These are phyloP conservation scores for Spatula versicolor DNA, from an alignment of 2,797 vertebrate species.

Conservation along the genomic window DNA sequence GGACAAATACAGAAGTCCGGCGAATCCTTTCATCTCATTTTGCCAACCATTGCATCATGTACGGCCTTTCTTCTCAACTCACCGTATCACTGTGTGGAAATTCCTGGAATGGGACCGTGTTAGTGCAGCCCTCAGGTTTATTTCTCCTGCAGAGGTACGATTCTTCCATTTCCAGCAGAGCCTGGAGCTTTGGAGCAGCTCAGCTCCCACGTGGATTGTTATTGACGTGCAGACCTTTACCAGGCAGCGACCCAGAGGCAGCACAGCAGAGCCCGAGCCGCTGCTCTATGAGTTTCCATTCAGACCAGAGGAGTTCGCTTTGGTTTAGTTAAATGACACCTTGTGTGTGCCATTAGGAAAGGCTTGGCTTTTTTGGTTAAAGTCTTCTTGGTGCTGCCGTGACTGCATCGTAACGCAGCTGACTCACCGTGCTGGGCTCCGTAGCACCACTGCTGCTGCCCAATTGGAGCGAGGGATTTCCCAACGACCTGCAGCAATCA, in stretches of 20 bases:
- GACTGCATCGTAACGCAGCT: neutral
- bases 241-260: neutral
- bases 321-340: neutral
- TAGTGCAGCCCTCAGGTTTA: neutral
- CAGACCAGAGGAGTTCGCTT: neutral
- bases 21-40: neutral
- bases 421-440: neutral
- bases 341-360: neutral
- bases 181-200: neutral
- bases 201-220: neutral
- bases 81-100: neutral
- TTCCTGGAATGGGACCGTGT: neutral
- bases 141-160: neutral
- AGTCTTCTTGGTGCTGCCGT: neutral
- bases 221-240: neutral
- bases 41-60: neutral
- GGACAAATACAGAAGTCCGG: neutral
- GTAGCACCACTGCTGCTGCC: neutral
- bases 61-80: no score
- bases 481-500: neutral
- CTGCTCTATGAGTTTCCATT: neutral
- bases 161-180: neutral
- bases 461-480: neutral
- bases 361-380: neutral
- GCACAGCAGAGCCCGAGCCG: neutral